Base-by-base conservation (phyloP, 2,113 vertebrate genomes). In the Tetrao urogallus region DNA sequence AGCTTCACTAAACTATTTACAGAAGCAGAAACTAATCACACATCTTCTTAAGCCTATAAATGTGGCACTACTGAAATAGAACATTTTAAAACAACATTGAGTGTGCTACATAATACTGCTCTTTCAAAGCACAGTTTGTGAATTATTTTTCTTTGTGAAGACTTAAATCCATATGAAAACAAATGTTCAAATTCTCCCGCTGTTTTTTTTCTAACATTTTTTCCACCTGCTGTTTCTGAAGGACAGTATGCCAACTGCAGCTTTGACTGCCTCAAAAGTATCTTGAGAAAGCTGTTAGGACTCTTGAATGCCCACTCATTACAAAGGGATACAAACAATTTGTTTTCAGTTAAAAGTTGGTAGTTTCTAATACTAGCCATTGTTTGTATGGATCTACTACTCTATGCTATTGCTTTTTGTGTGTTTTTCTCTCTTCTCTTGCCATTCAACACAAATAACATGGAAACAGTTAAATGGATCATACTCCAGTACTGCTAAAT, bases 1-100 rank as follows among this genome's bases (percentile, higher is more conserved):
- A 13, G 71, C 47, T 82, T 82, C 60, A 92, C 82, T 65, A 73
- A 88, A 94, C 79, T 97, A 97, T 97, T 97, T 97, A 97, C 96
- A 97, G 92, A 94, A 66, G 70, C 81, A 58, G 54, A 95, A 95
- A 94, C 47, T 64, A 87, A 95, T 84, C 79, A 76, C 69, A 83
- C 42, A 64, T 71, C 60, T 70, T 93, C 75, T 90, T 92, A 90
- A 27, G 54, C 63, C 80, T 81, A 82, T 34, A 90, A 82, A 50
- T 25, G 64, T 36, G n/a, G 60, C 95, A 85, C 65, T 87, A 80
- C 36, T 32, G 42, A 95, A 94, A 61, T 57, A 80, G 88, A 90
- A 88, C 21, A 15, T 92, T 88, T 93, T 83, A 77, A 94, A 93
- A 88, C 42, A 56, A 70, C 58, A 63, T 66, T 1, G 2, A 64